phyloP scores from a whole-genome alignment of 2,797 vertebrate species.

The Momotus momota region DNA sequence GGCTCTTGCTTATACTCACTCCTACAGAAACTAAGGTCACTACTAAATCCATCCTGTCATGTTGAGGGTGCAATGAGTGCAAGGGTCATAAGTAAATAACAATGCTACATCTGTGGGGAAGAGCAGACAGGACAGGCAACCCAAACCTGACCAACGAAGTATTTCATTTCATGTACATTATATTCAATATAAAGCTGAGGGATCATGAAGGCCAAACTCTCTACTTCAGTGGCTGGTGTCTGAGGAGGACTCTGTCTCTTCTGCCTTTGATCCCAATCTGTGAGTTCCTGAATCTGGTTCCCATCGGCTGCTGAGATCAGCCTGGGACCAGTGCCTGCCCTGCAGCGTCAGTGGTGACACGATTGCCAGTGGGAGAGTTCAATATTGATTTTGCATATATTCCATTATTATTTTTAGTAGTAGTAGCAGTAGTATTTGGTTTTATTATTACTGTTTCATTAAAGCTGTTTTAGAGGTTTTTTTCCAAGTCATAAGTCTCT shows the following conservation, averaged over 20 bases:
- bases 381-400: background rate
- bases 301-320: background rate
- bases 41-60: background rate
- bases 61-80: background rate
- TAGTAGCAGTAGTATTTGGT: too few relatives aligned
- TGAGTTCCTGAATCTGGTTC: background rate
- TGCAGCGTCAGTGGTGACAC: background rate
- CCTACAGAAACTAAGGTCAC: background rate
- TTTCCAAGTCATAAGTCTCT: too few relatives aligned
- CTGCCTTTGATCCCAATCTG: background rate
- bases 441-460: too few relatives aligned
- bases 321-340: background rate
- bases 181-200: background rate
- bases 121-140: background rate
- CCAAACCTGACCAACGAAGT: background rate
- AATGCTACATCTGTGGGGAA: too few relatives aligned
- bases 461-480: too few relatives aligned
- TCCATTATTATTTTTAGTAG: background rate
- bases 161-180: background rate
- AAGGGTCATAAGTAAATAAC: too few relatives aligned
- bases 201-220: background rate
- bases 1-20: too few relatives aligned
- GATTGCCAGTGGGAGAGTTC: background rate
- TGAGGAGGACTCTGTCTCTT: background rate
- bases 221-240: background rate